phyloP scores from a whole-genome alignment of 2,888 invertebrate species.

The Notodonta dromedarius region DNA sequence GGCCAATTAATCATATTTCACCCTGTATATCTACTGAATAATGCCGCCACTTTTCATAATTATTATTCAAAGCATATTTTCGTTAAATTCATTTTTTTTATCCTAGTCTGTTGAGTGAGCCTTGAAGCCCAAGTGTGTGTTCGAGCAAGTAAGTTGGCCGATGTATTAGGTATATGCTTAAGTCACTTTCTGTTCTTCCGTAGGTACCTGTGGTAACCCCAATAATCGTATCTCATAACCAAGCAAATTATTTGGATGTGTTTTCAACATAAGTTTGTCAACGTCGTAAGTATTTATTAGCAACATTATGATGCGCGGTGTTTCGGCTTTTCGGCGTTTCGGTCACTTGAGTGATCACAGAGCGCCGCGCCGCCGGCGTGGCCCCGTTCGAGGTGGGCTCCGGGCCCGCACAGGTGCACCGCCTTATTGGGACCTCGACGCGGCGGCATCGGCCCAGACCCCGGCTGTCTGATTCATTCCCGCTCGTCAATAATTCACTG shows the following conservation, averaged over 20 bases:
- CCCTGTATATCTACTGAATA: too few species aligned
- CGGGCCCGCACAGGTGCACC: slow-evolving; percentile 33
- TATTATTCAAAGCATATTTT: too few species aligned
- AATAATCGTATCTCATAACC: too few species aligned
- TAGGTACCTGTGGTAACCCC: too few species aligned
- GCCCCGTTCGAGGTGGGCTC: slow-evolving; percentile 23
- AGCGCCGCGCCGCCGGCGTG: slow-evolving; percentile 24
- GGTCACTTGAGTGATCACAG: slow-evolving; percentile 38
- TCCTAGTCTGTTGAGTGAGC: too few species aligned
- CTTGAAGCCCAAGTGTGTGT: too few species aligned
- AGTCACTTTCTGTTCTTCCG: too few species aligned
- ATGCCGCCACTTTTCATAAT: too few species aligned
- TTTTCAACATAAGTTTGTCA: not conserved
- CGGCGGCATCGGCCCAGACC: slow-evolving; percentile 13
- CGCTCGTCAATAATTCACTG: slow-evolving; percentile 7
- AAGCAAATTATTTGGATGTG: not conserved
- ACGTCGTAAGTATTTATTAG: slow-evolving; percentile 30
- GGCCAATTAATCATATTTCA: too few species aligned
- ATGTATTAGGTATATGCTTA: too few species aligned
- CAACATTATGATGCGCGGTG: slow-evolving; percentile 18
- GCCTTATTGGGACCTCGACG: slow-evolving; percentile 29
- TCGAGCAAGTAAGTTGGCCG: too few species aligned
- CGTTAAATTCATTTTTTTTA: too few species aligned
- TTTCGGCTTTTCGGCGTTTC: slow-evolving; percentile 17
- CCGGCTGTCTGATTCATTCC: slow-evolving; percentile 24